Base-by-base conservation (phyloP, 2,888 invertebrate species). In the Erannis defoliaria region DNA sequence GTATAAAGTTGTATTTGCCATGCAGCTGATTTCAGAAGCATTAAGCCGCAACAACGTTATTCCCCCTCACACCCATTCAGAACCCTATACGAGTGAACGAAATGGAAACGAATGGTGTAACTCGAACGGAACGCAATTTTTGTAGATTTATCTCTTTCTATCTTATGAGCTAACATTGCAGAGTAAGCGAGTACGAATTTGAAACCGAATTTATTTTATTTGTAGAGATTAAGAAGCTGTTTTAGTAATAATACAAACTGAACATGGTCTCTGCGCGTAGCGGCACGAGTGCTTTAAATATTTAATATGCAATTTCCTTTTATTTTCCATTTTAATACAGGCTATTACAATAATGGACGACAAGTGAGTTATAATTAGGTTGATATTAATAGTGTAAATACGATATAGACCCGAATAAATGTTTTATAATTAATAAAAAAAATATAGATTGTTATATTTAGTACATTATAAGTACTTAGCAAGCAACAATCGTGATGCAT, bases 251-350 rank as follows among this genome's bases (percentile, higher is more conserved):
- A 90, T 88, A 85, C 85, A 86, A 85, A 88, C 82, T 78, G 87
- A 90, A 87, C 86, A 87, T 87, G 89, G 90, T 87, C 84, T 89
- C 85, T 85, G 85, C 83, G 84, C 80, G 81, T 83, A 85, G 84
- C 85, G 86, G 86, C 87, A 87, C 82, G 82, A 69, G 77, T 81
- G 78, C 84, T 91, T 89, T 91, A 90, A 92, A 91, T 90, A 90
- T 91, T 92, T 89, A 90, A 90, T 86, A 88, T 86, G 87, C 85
- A 90, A 89, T 91, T 87, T 90, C 85, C 86, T 87, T 85, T 87
- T 87, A 85, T 89, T 88, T 88, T 56, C 26, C 40, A 56, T 50
- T 55, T 60, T 56, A 56, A 53, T 56, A 48, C n/a, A 37, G 26
- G 37, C 46, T 78, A 82, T 82, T 81, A 85, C 80, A 74, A 72